These are phyloP conservation scores for Esperia sulphurella DNA, from an alignment of 2,888 invertebrate species.

Conservation along the genomic window DNA sequence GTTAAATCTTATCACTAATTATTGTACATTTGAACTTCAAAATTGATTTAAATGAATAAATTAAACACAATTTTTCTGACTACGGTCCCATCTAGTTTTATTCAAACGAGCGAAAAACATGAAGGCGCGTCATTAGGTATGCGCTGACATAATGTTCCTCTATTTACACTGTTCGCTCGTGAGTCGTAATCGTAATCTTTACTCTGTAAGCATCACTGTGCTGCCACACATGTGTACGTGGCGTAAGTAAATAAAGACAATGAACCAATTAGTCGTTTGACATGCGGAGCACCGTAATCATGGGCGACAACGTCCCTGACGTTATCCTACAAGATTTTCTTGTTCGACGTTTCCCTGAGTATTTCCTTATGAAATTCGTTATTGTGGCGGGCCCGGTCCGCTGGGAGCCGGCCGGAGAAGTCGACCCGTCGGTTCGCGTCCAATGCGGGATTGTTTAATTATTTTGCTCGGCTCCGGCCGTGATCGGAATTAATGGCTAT, in stretches of 20 bases:
- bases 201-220: no score
- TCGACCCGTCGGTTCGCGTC: conserved; percentile 30
- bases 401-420: conserved; percentile 35
- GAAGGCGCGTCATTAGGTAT: neutral
- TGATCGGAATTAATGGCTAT: conserved; percentile 66
- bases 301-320: conserved; percentile 28
- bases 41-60: no score
- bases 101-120: neutral
- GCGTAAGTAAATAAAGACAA: conserved; percentile 1
- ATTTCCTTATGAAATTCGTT: conserved; percentile 55
- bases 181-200: no score
- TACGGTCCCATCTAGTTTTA: no score
- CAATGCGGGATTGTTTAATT: conserved; percentile 70
- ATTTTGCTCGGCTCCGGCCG: conserved; percentile 58
- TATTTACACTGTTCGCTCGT: no score
- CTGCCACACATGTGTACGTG: neutral
- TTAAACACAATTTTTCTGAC: no score
- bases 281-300: conserved; percentile 20
- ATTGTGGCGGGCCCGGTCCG: conserved; percentile 44
- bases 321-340: conserved; percentile 32
- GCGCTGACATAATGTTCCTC: no score
- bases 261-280: conserved; percentile 23
- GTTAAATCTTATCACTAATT: no score
- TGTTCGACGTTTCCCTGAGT: conserved; percentile 28
- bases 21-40: no score